Conservation (phyloP, 2,113 vertebrate species). For the Coptodon rendalli region DNA sequence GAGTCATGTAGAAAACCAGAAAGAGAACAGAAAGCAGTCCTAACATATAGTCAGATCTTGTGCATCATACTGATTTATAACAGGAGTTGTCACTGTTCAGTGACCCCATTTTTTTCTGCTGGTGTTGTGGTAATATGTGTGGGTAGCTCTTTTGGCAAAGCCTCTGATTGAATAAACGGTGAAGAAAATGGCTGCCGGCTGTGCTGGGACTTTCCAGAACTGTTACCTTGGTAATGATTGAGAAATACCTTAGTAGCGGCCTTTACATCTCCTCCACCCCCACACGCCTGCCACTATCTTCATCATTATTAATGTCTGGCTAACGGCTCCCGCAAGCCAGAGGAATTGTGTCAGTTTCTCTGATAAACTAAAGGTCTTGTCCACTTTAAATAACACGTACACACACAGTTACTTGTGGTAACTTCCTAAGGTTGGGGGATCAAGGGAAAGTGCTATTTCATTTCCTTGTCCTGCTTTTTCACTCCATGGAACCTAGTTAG, state of each 20-base stretch:
- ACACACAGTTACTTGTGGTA: conserved; percentile 1
- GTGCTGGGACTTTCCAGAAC: conserved; percentile 26
- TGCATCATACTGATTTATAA: not conserved
- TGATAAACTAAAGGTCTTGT: conserved; percentile 44
- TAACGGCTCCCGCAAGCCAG: conserved; percentile 32
- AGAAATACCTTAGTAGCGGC: conserved; percentile 51
- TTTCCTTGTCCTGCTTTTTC: conserved; percentile 2
- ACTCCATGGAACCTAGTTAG: not conserved
- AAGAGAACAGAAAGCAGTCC: not conserved
- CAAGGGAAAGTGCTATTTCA: not conserved
- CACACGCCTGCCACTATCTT: conserved; percentile 39
- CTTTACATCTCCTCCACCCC: not conserved
- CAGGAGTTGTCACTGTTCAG: not conserved
- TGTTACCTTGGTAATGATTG: conserved; percentile 52
- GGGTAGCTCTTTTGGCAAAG: conserved; percentile 45
- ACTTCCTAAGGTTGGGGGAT: conserved; percentile 12
- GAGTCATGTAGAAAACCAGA: not conserved
- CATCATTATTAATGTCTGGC: conserved; percentile 66
- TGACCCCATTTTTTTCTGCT: conserved; percentile 17
- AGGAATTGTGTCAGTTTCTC: conserved; percentile 37
- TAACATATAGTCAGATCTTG: not conserved
- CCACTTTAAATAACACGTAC: conserved; percentile 26
- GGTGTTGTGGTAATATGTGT: conserved; percentile 17
- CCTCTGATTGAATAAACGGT: conserved; percentile 47
- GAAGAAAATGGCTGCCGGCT: conserved; percentile 57